Evolutionary conservation across 2,888 invertebrate genomes (phyloP).

Genomic region (Catocala sponsa): DNA sequence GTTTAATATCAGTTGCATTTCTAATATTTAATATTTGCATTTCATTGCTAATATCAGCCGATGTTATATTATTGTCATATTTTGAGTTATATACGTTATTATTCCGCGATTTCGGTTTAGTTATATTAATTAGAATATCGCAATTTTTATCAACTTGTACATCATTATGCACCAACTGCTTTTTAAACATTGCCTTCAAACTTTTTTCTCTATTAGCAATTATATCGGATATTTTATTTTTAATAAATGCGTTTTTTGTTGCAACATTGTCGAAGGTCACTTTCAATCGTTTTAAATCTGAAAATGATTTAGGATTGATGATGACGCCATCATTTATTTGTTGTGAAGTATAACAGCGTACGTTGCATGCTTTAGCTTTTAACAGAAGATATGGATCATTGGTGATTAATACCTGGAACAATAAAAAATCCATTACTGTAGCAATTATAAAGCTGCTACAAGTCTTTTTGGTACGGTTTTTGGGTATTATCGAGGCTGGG

Average conservation of each 20-base stretch:
- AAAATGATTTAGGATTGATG: constrained; percentile 21
- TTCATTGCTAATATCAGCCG: constrained; percentile 11
- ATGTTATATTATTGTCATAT: background rate
- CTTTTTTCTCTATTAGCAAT: background rate
- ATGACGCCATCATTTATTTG: constrained; percentile 52
- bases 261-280: background rate
- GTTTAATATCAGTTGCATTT: background rate
- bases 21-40: constrained; percentile 9
- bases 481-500: too few relatives aligned
- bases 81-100: background rate
- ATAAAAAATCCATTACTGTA: background rate
- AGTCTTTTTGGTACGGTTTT: too few relatives aligned
- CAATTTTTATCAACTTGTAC: constrained; percentile 4
- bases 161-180: constrained; percentile 11
- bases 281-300: constrained; percentile 18
- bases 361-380: constrained; percentile 46
- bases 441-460: too few relatives aligned
- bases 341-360: constrained; percentile 50
- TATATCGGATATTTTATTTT: constrained; percentile 5
- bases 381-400: constrained; percentile 51
- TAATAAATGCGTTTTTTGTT: background rate
- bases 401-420: constrained; percentile 61
- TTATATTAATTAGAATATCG: constrained; percentile 24
- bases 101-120: constrained; percentile 16
- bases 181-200: constrained; percentile 2